Evolutionary conservation across 2,797 vertebrate species (phyloP).

Genomic region (Mormyrus hasselquistii): DNA sequence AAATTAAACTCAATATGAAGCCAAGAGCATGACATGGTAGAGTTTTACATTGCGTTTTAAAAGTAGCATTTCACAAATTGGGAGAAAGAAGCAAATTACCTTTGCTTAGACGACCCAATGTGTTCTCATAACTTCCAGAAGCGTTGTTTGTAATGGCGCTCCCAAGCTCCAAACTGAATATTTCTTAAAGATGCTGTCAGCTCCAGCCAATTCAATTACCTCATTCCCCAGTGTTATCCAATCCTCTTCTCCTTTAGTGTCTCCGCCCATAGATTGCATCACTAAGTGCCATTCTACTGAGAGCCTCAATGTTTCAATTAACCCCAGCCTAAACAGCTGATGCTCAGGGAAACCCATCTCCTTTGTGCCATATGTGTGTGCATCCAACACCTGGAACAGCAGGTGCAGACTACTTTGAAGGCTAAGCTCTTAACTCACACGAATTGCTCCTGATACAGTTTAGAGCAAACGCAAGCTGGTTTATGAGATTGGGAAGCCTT

Average conservation of each 20-base stretch:
- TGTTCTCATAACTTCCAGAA: conserved; percentile 11
- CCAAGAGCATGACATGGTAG: too few species aligned
- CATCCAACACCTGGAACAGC: background rate
- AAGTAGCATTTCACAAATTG: background rate
- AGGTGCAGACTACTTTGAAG: background rate
- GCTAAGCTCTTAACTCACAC: background rate
- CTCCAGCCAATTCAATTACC: conserved; percentile 15
- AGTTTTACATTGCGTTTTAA: background rate
- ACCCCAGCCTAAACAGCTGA: conserved; percentile 32
- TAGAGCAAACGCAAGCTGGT: background rate
- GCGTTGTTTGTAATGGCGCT: conserved; percentile 9
- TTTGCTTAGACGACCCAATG: background rate
- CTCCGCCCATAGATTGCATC: conserved; percentile 12
- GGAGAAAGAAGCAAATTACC: conserved; percentile 14
- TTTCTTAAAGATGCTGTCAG: conserved; percentile 14
- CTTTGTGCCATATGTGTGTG: background rate
- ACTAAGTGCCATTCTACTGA: conserved; percentile 35
- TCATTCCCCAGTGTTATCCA: conserved; percentile 18
- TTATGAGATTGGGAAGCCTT: background rate
- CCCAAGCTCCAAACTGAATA: conserved; percentile 17
- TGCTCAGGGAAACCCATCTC: conserved; percentile 17
- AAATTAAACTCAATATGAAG: background rate
- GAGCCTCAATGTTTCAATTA: conserved; percentile 40
- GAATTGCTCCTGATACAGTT: background rate
- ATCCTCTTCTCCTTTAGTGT: conserved; percentile 13